Evolutionary conservation across 2,888 invertebrate species (phyloP).

Genomic region (Apocheima hispidaria): DNA sequence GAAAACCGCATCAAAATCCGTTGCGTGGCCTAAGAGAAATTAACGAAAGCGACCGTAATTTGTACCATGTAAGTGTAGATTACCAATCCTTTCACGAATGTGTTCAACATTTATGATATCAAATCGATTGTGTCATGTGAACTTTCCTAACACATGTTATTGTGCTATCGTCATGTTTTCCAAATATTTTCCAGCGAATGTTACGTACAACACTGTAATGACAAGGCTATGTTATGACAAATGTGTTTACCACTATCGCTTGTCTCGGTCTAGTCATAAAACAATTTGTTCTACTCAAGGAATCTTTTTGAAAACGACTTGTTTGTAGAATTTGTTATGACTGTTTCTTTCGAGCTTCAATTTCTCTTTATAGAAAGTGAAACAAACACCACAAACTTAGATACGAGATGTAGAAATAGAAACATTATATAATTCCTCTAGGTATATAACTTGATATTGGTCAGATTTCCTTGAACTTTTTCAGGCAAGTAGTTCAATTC

Average conservation of each 20-base stretch:
- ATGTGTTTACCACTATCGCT: conserved; percentile 62
- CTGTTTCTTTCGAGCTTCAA: conserved; percentile 16
- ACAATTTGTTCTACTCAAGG: conserved; percentile 48
- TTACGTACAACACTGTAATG: conserved; percentile 35
- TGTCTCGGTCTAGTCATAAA: conserved; percentile 47
- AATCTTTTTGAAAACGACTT: conserved; percentile 48
- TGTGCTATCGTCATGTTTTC: conserved; percentile 6
- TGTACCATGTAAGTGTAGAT: not conserved
- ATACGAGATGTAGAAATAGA: too few relatives aligned
- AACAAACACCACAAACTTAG: not conserved
- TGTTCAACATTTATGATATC: too few relatives aligned
- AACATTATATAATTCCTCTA: too few relatives aligned
- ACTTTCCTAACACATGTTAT: conserved; percentile 8
- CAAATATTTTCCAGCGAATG: conserved; percentile 14
- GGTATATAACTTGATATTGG: too few relatives aligned
- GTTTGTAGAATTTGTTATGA: conserved; percentile 39
- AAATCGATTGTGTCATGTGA: not conserved
- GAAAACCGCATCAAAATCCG: too few relatives aligned
- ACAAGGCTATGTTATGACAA: conserved; percentile 60
- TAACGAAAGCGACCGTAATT: too few relatives aligned
- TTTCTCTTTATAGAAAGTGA: not conserved
- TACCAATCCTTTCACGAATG: too few relatives aligned
- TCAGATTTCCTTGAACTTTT: too few relatives aligned
- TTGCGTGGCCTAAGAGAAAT: too few relatives aligned
- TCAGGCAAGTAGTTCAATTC: too few relatives aligned